phyloP scores from a whole-genome alignment of 2,888 invertebrate species.

The Lysandra bellargus region DNA sequence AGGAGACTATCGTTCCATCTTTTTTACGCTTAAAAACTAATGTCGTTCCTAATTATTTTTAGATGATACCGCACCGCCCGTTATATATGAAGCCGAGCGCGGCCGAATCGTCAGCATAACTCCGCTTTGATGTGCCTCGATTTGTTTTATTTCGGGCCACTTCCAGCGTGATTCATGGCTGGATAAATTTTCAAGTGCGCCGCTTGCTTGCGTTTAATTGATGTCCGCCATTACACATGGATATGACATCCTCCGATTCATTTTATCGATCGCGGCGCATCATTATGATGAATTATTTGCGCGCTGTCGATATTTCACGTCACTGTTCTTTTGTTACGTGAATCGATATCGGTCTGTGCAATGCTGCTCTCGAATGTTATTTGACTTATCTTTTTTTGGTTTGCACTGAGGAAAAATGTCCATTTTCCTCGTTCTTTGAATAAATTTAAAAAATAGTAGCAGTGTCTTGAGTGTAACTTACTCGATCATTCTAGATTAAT shows the following conservation, averaged over 20 bases:
- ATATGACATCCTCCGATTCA: constrained; percentile 62
- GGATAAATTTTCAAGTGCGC: constrained; percentile 72
- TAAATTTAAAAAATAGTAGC: background rate
- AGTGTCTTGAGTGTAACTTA: background rate
- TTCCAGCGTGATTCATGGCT: constrained; percentile 73
- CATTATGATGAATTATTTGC: constrained; percentile 13
- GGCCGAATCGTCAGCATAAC: constrained; percentile 80
- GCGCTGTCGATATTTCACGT: constrained; percentile 14
- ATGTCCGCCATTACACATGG: constrained; percentile 63
- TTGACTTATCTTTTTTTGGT: background rate
- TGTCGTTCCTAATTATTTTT: constrained; percentile 80
- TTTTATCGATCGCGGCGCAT: constrained; percentile 17
- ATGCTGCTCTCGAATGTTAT: background rate
- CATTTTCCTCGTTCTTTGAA: background rate
- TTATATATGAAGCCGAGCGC: constrained; percentile 75
- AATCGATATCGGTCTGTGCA: background rate
- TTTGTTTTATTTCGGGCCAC: constrained; percentile 76
- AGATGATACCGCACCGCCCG: constrained; percentile 78
- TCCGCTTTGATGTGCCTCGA: constrained; percentile 77
- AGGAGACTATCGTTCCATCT: constrained; percentile 64
- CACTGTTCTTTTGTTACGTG: background rate
- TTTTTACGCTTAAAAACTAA: constrained; percentile 80
- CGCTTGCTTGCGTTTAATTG: constrained; percentile 67
- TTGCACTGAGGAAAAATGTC: background rate
- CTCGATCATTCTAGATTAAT: no score